Evolutionary conservation across 2,797 vertebrate genomes (phyloP), one percentile per base, ranked within the genome.

Genomic region (Pteropus rufus): DNA sequence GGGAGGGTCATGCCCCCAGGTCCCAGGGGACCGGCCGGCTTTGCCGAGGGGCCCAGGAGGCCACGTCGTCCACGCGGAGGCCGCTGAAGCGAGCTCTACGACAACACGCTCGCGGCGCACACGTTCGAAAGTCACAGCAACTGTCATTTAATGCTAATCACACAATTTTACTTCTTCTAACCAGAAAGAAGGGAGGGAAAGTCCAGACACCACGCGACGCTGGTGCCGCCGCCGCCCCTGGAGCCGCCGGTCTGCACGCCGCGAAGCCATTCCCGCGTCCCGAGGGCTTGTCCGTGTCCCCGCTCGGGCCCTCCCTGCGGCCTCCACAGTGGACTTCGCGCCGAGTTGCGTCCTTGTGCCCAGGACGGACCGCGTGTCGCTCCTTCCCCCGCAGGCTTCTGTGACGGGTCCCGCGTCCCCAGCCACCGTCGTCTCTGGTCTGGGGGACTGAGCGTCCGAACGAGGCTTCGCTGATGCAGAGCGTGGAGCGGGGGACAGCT

Each of bases 81-180:
- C 10, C 26, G 24, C 7, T 0, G 7, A 7, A 0, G 21, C 31
- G 0, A 0, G 4, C 12, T 24, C 72, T 9, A 0, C 2, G 60
- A 36, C 7, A 0, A 2, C 6, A 11, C 0, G 70, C 81, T 1
- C 1, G 39, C 0, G 24, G 3, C 0, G 1, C 7, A 4, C 0
- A 0, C 0, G 21, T 49, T 16, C 64, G 67, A 41, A 5, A 49
- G 34, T 26, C 16, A 9, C 24, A 5, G 26, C 24, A 0, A 29
- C 41, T 26, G 1, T 6, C 46, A 29, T 31, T 60, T 1, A 24
- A 0, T 7, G 54, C n/a, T 60, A 34, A 75, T 64, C 16, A 34
- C 29, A 0, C 7, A 1, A 34, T 44, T 54, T 72, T 62, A 16
- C 54, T 80, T 64, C 91, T 54, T 56, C 79, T 60, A 44, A 9